Percentiles rank a stretch among this genome's conserved stretches.
Conservation (phyloP, 2,888 invertebrate genomes). For the Podabrus alpinus region DNA sequence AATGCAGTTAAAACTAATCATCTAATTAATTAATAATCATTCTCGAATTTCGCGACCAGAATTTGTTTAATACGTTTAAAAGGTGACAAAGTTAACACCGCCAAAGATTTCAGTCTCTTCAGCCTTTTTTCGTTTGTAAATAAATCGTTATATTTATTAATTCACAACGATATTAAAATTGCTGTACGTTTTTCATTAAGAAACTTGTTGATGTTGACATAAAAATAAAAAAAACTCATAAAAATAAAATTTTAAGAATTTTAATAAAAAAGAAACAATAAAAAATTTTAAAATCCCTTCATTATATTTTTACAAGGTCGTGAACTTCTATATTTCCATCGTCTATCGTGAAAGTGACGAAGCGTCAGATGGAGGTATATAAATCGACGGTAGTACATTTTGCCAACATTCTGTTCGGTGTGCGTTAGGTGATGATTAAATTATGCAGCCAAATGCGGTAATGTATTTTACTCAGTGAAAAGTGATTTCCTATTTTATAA, state of each 20-base stretch:
- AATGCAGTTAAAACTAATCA: background rate
- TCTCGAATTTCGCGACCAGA: background rate
- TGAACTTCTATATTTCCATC: background rate
- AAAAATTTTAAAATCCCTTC: background rate
- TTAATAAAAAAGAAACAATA: background rate
- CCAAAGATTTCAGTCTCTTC: background rate
- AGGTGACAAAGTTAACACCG: background rate
- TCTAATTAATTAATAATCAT: background rate
- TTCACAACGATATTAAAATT: background rate
- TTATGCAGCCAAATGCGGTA: constrained; percentile 5
- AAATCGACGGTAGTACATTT: background rate
- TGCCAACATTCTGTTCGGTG: constrained; percentile 6
- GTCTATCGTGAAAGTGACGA: constrained; percentile 8
- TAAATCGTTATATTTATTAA: background rate
- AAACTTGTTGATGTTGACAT: background rate
- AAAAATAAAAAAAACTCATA: background rate
- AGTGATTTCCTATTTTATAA: background rate
- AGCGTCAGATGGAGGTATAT: constrained; percentile 1
- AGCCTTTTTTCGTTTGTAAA: background rate
- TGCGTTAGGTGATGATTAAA: background rate
- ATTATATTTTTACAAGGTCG: background rate
- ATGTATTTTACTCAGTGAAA: background rate
- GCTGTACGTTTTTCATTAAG: background rate
- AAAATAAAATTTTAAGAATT: background rate
- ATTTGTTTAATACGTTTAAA: background rate